phyloP scores from a whole-genome alignment of 2,797 vertebrate genomes.

The Austrolebias charrua region DNA sequence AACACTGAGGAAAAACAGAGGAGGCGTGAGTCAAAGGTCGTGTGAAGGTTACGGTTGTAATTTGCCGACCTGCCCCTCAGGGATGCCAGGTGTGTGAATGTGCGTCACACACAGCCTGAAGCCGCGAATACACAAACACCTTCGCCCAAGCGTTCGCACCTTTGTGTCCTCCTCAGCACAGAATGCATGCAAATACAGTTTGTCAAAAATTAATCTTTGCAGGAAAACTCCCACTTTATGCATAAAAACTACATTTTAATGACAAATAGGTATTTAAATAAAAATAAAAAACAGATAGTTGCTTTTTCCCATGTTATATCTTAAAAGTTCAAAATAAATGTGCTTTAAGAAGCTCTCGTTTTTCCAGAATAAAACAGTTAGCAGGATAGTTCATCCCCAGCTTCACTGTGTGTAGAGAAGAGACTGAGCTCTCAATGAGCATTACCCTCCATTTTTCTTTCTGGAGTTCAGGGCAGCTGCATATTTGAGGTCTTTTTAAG shows the following conservation, averaged over 20 bases:
- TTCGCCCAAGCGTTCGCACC: constrained; percentile 10
- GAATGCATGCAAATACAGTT: constrained; percentile 2
- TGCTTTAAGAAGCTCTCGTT: constrained; percentile 26
- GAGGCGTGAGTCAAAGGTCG: constrained; percentile 28
- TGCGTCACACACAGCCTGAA: constrained; percentile 28
- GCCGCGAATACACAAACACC: constrained; percentile 42
- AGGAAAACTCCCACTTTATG: no score
- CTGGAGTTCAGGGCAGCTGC: constrained; percentile 63
- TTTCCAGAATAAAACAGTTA: constrained; percentile 54
- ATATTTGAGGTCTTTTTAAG: constrained; percentile 73
- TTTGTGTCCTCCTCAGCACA: constrained; percentile 15
- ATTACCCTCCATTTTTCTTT: constrained; percentile 67
- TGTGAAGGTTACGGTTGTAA: constrained; percentile 43
- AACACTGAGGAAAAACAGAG: neutral
- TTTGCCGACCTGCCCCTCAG: constrained; percentile 39
- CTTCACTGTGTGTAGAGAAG: constrained; percentile 15
- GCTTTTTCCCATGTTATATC: no score
- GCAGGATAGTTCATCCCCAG: constrained; percentile 31
- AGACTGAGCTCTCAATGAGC: constrained; percentile 35
- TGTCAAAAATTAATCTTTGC: no score
- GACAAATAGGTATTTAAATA: no score
- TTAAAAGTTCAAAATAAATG: no score
- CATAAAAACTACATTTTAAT: no score
- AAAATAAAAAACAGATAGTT: no score
- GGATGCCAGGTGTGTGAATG: constrained; percentile 53